These are phyloP conservation scores for Chionis minor DNA, from an alignment of 2,113 vertebrate genomes.

Conservation along the genomic window DNA sequence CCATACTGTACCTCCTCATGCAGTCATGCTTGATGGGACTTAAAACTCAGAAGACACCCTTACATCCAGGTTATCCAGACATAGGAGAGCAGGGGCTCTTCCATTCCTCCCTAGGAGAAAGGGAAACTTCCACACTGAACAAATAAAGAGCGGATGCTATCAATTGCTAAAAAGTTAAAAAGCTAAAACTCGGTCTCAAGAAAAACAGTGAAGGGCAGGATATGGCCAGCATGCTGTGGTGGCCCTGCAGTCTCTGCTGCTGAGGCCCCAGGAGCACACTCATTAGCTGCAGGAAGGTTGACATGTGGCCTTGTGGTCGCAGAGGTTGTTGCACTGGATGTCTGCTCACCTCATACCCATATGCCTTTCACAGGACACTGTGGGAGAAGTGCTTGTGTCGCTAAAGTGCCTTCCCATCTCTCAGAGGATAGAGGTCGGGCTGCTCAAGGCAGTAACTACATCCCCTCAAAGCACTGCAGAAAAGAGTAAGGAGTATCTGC, in stretches of 20 bases:
- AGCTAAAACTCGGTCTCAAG: not conserved
- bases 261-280: not conserved
- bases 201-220: not conserved
- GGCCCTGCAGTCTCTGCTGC: not conserved
- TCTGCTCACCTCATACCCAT: not conserved
- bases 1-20: not conserved
- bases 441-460: slow-evolving; percentile 72
- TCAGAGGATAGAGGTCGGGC: slow-evolving; percentile 77
- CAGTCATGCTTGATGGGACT: not conserved
- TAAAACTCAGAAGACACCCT: not conserved
- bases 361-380: slow-evolving; percentile 67
- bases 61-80: not conserved
- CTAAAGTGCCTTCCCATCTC: slow-evolving; percentile 79
- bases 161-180: not conserved
- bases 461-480: not conserved
- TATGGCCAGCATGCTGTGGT: not conserved
- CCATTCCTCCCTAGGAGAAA: not conserved
- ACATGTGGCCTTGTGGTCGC: not conserved
- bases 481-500: slow-evolving; percentile 13
- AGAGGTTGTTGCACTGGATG: not conserved
- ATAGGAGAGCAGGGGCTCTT: not conserved
- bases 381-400: slow-evolving; percentile 76
- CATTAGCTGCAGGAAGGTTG: not conserved
- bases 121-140: not conserved
- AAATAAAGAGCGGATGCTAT: not conserved